A percentile compares a stretch with the other conserved stretches of the same genome.
These are phyloP conservation scores for Drosophila kanekoi DNA, from an alignment of 2,888 invertebrate genomes.

Conservation along the genomic window DNA sequence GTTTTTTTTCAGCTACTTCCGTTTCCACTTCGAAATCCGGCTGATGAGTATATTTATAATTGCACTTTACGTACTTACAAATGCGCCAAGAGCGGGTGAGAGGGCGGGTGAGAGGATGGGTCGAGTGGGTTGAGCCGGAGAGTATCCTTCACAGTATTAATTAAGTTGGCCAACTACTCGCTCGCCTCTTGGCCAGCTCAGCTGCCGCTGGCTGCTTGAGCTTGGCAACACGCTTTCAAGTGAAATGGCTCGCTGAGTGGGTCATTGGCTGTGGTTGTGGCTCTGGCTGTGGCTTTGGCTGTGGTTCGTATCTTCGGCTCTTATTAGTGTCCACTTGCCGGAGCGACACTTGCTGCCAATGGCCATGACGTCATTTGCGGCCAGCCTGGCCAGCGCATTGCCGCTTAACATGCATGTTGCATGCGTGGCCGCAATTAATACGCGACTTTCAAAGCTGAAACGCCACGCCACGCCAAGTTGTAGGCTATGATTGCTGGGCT, in stretches of 20 bases:
- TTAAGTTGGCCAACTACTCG: slow-evolving; percentile 69
- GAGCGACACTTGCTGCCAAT: slow-evolving; percentile 69
- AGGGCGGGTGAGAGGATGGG: neutral
- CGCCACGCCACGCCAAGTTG: neutral
- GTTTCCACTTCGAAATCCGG: slow-evolving; percentile 56
- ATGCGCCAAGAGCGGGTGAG: slow-evolving; percentile 1
- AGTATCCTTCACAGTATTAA: slow-evolving; percentile 56
- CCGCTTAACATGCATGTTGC: slow-evolving; percentile 38
- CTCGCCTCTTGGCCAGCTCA: slow-evolving; percentile 6
- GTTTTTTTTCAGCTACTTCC: slow-evolving; percentile 23
- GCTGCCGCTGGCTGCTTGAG: slow-evolving; percentile 34
- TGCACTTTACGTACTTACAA: slow-evolving; percentile 66
- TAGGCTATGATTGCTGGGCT: slow-evolving; percentile 2
- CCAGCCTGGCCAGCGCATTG: slow-evolving; percentile 23
- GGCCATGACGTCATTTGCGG: slow-evolving; percentile 62
- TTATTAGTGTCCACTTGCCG: slow-evolving; percentile 40
- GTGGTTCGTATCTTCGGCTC: slow-evolving; percentile 32
- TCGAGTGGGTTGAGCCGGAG: neutral
- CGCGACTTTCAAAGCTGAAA: slow-evolving; percentile 32
- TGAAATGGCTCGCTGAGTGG: slow-evolving; percentile 56
- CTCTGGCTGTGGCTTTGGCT: slow-evolving; percentile 16
- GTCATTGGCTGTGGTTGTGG: slow-evolving; percentile 35
- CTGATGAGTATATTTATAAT: slow-evolving; percentile 72
- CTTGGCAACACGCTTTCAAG: slow-evolving; percentile 46
- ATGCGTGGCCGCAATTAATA: slow-evolving; percentile 39